A percentile compares a stretch with the other conserved stretches of the same genome.
Conservation (phyloP, 2,797 vertebrate genomes). For the Paramormyrops hopkinsi region DNA sequence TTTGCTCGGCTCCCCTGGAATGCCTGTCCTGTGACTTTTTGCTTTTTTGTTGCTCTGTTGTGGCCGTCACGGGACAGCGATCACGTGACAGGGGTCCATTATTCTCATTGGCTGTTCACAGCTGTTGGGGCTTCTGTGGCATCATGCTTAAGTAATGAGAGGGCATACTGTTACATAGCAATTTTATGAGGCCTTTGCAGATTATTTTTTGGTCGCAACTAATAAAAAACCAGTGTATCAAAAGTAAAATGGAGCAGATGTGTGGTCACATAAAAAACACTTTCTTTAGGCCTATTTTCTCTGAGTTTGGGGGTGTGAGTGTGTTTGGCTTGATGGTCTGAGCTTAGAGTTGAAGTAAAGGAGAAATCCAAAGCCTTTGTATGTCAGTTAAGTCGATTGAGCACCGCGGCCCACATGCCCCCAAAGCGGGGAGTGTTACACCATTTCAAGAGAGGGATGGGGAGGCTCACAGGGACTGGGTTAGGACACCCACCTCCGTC, state of each 20-base stretch:
- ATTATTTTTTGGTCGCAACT: neutral
- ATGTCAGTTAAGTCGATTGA: slow-evolving; percentile 10
- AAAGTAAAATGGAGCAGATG: neutral
- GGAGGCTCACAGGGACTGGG: slow-evolving; percentile 46
- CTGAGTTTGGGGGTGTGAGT: neutral
- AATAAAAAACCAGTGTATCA: neutral
- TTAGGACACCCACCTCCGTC: slow-evolving; percentile 63
- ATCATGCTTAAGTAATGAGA: neutral
- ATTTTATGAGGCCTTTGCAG: neutral
- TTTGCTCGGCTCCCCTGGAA: neutral
- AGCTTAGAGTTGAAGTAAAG: neutral
- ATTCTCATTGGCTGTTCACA: neutral
- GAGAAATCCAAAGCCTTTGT: neutral
- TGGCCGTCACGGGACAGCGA: neutral
- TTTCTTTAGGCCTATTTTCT: neutral
- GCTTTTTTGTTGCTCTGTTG: neutral
- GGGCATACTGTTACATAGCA: neutral
- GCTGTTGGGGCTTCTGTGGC: neutral
- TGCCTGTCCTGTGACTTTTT: neutral
- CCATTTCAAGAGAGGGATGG: slow-evolving; percentile 40
- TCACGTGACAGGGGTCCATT: neutral
- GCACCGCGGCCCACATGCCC: slow-evolving; percentile 27
- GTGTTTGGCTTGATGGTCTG: neutral
- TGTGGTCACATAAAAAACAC: neutral
- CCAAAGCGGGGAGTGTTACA: slow-evolving; percentile 26